Base-by-base conservation (phyloP, 2,888 invertebrate genomes). In the Blera fallax region DNA sequence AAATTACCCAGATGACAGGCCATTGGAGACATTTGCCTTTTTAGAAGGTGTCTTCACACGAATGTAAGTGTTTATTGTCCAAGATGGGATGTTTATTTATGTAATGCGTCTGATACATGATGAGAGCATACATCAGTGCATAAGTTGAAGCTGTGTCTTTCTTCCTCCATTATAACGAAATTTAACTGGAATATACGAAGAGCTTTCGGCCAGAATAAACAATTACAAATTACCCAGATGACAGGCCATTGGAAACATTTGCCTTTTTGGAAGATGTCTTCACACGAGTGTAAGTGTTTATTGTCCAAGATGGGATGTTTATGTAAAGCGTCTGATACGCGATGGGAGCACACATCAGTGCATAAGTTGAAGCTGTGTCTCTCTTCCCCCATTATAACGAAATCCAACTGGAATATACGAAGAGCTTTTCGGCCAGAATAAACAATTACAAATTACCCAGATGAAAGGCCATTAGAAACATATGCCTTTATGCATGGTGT, bases 321-420 rank as follows among this genome's bases (percentile, higher is more conserved):
- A n/a, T n/a, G 34, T n/a, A n/a, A 40, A 40, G 24, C 24, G 43
- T 6, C 62, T 43, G 16, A 11, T 62, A 11, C 18, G 45, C 29
- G 29, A 45, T 43, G 43, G 16, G 14, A 18, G 45, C 18, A 18
- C 45, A 16, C 21, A 48, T 48, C 50, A 27, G 27, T 50, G 27
- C 6, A n/a, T n/a, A n/a, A 50, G 24, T 40, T 50, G 37, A 52
- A 52, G 48, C 37, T n/a, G 50, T 40, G 3, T 45, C 16, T 48
- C 8, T 54, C 52, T 69, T n/a, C 48, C 27, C 37, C 60, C n/a
- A 32, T 52, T 54, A 6, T 3, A 11, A 16, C 18, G 43, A 18
- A 77, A 73, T 34, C 34, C n/a, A 72, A 79, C 83, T 84, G 83
- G 45, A 84, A 84, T 79, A 79, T 79, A 84, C 60, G 79, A 73